Evolutionary conservation across 2,797 vertebrate species (phyloP), one percentile per base, ranked within the genome.

Genomic region (Brotula barbata): DNA sequence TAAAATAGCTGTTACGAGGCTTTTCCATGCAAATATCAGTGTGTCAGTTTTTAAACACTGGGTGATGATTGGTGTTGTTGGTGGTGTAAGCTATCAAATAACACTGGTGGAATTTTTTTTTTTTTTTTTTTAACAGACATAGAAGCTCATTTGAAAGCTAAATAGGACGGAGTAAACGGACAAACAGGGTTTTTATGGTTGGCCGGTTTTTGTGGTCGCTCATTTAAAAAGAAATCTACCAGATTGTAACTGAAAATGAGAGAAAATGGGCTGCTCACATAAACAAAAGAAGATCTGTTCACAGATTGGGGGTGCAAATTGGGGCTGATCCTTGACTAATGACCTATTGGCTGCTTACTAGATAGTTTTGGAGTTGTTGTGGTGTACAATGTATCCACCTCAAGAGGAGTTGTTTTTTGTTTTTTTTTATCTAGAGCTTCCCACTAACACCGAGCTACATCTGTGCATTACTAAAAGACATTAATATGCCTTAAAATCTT

Each of bases 211-310:
- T 49, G 31, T 78, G 56, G 63, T 75, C 73, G 73, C 63, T 68
- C 14, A 8, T 51, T 37, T 19, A 61, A 36, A 52, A 64, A 17
- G 1, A 28, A 62, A 58, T 33, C 20, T 25, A 8, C 2, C 7
- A 51, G 45, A 57, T 23, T 23, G 44, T 43, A n/a, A 33, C 51
- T n/a, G 15, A 39, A 39, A 39, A 43, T 54, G 50, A 37, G 34
- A 59, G 52, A 47, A 68, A 68, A 72, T 53, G 31, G 46, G 46
- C 60, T 58, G 49, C 45, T 67, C 45, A 58, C 82, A 68, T 77
- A 77, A 81, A 78, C 77, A 88, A 78, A 81, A 71, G 62, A 64
- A 51, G 64, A 41, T 60, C 50, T 21, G 42, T 57, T 48, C 55
- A 68, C 66, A 61, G 59, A 66, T 54, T 68, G 42, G 17, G 43